Percentiles rank a stretch among this genome's conserved stretches.
Conservation (phyloP, 2,797 vertebrate species). For the Macropus fuliginosus region DNA sequence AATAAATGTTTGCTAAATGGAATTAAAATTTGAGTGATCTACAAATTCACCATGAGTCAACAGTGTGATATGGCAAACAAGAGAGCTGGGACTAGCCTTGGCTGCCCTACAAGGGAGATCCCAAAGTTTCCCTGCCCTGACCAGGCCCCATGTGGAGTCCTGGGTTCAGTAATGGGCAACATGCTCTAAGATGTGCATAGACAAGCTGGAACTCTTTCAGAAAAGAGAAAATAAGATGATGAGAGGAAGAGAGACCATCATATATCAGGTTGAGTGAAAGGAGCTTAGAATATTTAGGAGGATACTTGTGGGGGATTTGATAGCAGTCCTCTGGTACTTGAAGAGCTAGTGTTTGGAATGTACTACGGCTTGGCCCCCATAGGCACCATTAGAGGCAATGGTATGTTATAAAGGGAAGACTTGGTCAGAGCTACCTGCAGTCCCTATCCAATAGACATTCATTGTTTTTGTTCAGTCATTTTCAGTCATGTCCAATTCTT, state of each 20-base stretch:
- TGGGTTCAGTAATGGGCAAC: not conserved
- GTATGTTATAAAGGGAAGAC: not conserved
- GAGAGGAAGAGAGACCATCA: not conserved
- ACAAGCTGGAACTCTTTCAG: not conserved
- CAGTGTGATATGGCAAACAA: not conserved
- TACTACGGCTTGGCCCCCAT: not conserved
- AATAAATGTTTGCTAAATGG: not conserved
- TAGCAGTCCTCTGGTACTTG: not conserved
- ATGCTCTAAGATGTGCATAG: not conserved
- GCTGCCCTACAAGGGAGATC: not conserved
- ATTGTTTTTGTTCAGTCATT: not conserved
- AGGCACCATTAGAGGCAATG: not conserved
- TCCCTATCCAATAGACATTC: not conserved
- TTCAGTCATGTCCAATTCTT: not conserved
- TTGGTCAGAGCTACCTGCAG: not conserved
- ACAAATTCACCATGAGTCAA: not conserved
- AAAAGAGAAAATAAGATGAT: not conserved
- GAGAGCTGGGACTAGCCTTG: not conserved
- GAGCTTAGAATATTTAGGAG: not conserved
- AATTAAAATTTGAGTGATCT: not conserved
- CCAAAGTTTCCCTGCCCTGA: not conserved
- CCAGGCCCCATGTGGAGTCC: not conserved
- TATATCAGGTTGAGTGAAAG: not conserved
- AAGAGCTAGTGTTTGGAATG: not conserved
- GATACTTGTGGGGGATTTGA: not conserved